Base-by-base conservation (phyloP, 2,113 vertebrate species). In the Dromaius novaehollandiae region DNA sequence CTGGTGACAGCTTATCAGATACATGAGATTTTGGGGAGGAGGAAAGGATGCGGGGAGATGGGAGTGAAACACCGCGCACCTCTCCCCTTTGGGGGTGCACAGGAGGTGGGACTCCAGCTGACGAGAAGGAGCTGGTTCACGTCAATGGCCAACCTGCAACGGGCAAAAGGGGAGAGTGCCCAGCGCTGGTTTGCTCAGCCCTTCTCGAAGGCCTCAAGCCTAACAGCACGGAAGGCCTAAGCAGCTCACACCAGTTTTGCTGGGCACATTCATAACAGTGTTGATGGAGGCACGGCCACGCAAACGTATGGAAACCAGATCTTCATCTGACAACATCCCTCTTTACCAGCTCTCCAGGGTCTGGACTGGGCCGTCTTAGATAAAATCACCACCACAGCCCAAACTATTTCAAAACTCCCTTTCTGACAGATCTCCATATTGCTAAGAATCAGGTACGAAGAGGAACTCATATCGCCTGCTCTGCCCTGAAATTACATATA, bases 301-400 rank as follows among this genome's bases (percentile, higher is more conserved):
- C 38, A 24, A 9, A 40, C 0, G 2, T 0, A 16, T 9, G 66
- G 79, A 79, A 40, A 70, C 17, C 58, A 66, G 11, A 6, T 1
- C 6, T 63, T 30, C 88, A 38, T 55, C 38, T 24, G 26, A 9
- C 28, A 24, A n/a, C 6, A 28, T 10, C 51, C 38, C 13, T 4
- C 70, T 12, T 24, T 2, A 42, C 61, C 44, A 13, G 30, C 63
- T 40, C n/a, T 64, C 51, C 56, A 32, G 78, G 42, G 64, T 18
- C 34, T 4, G 1, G 13, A 2, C 19, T 7, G 28, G 69, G n/a
- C 42, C 71, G 70, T 56, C 60, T 55, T 20, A 22, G 40, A 80
- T 40, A 82, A 36, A 66, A 36, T 4, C 53, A 50, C 60, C 56
- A 30, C 1, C 11, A 1, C 30, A 65, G 91, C 61, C 86, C 7